phyloP scores from a whole-genome alignment of 2,113 vertebrate genomes.

The Haemorhous mexicanus region DNA sequence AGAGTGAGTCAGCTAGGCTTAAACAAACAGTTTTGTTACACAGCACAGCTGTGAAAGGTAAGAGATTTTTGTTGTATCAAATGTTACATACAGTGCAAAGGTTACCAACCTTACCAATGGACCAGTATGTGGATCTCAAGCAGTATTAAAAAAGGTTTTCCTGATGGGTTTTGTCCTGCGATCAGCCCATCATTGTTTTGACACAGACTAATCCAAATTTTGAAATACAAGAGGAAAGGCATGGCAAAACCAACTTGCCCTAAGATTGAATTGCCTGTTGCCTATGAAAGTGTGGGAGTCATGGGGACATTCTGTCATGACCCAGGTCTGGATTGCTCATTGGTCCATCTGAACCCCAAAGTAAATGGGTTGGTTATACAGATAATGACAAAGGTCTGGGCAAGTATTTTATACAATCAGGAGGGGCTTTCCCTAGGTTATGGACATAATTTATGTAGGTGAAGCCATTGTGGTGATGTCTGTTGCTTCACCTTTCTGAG shows the following conservation, averaged over 20 bases:
- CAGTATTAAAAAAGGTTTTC: not conserved
- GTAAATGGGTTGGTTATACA: not conserved
- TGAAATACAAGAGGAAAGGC: not conserved
- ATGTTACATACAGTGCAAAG: not conserved
- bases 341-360: not conserved
- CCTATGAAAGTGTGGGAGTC: rapidly evolving
- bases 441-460: not conserved
- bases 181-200: not conserved
- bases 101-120: not conserved
- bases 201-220: not conserved
- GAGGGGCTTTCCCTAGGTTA: not conserved
- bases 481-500: not conserved
- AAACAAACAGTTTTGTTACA: not conserved
- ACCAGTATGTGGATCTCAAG: not conserved
- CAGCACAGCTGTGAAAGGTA: not conserved
- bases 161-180: not conserved
- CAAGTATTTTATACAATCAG: not conserved
- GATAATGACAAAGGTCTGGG: not conserved
- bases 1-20: not conserved
- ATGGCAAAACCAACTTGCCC: not conserved
- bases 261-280: not conserved
- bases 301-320: not conserved
- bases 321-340: not conserved
- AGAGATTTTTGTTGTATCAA: not conserved
- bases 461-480: not conserved